Evolutionary conservation across 1,140 invertebrate species (phyloP).

Genomic region (Drosophila nasuta): DNA sequence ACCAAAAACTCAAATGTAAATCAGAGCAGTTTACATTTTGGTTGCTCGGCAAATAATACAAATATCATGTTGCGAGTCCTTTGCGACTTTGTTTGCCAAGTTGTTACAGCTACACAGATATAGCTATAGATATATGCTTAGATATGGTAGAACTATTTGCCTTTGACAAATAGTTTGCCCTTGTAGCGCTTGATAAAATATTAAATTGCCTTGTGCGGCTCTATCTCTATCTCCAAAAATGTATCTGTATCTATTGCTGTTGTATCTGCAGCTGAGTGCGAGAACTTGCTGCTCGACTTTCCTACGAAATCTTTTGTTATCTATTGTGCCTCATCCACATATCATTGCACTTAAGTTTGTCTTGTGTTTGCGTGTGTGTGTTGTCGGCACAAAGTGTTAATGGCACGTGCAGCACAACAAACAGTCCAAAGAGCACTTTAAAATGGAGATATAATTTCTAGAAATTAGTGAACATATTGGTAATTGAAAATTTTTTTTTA

Average conservation of each 20-base stretch:
- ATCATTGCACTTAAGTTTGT: conserved; percentile 6
- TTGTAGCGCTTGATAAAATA: conserved; percentile 77
- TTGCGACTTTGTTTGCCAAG: conserved; percentile 61
- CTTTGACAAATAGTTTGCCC: conserved; percentile 66
- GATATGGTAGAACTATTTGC: conserved; percentile 58
- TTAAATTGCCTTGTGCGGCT: conserved; percentile 63
- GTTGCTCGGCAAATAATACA: conserved; percentile 68
- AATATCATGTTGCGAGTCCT: conserved; percentile 54
- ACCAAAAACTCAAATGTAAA: conserved; percentile 58
- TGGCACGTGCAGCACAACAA: conserved; percentile 72
- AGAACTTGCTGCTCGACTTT: conserved; percentile 50
- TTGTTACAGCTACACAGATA: conserved; percentile 62
- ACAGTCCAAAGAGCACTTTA: background rate
- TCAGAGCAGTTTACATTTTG: conserved; percentile 79
- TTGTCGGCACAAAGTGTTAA: conserved; percentile 71
- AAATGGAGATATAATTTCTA: background rate
- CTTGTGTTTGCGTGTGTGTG: conserved; percentile 38
- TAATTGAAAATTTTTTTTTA: no score
- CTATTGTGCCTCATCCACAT: conserved; percentile 45
- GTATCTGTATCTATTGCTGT: conserved; percentile 19
- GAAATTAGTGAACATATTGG: no score
- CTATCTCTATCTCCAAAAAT: conserved; percentile 12
- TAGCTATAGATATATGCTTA: conserved; percentile 38
- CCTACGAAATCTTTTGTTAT: conserved; percentile 71
- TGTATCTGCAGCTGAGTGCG: conserved; percentile 45